phyloP scores from a whole-genome alignment of 1,140 invertebrate species.

The Mamestra configurata region DNA sequence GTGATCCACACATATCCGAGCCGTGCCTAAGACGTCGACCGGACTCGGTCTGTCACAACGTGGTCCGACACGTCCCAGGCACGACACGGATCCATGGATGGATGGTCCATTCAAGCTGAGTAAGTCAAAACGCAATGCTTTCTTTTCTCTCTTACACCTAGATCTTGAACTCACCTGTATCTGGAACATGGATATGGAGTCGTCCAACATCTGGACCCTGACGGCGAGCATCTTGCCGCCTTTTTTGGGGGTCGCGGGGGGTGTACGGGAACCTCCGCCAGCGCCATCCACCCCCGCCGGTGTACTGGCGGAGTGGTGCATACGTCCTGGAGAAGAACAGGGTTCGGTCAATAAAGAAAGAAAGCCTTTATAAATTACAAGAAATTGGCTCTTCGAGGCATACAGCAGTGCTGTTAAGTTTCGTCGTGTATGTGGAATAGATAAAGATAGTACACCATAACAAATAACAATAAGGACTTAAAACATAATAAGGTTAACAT shows the following conservation, averaged over 20 bases:
- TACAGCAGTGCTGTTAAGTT: too few relatives aligned
- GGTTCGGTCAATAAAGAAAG: neutral
- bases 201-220: conserved; percentile 95
- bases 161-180: conserved; percentile 91
- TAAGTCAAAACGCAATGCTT: neutral
- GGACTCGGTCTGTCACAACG: too few relatives aligned
- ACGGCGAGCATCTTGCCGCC: conserved; percentile 96
- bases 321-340: conserved; percentile 83
- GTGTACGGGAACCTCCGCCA: conserved; percentile 88
- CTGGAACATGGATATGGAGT: conserved; percentile 96
- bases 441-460: too few relatives aligned
- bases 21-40: too few relatives aligned
- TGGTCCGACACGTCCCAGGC: too few relatives aligned
- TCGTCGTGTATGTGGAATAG: too few relatives aligned
- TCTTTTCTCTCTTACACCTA: neutral
- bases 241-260: conserved; percentile 93
- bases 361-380: too few relatives aligned
- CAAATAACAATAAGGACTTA: too few relatives aligned
- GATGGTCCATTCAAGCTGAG: neutral
- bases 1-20: too few relatives aligned
- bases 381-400: too few relatives aligned
- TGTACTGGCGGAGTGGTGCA: conserved; percentile 95
- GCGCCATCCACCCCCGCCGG: conserved; percentile 94
- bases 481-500: too few relatives aligned
- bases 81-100: too few relatives aligned